phyloP scores from a whole-genome alignment of 2,888 invertebrate genomes.

The Embidobia sp. region DNA sequence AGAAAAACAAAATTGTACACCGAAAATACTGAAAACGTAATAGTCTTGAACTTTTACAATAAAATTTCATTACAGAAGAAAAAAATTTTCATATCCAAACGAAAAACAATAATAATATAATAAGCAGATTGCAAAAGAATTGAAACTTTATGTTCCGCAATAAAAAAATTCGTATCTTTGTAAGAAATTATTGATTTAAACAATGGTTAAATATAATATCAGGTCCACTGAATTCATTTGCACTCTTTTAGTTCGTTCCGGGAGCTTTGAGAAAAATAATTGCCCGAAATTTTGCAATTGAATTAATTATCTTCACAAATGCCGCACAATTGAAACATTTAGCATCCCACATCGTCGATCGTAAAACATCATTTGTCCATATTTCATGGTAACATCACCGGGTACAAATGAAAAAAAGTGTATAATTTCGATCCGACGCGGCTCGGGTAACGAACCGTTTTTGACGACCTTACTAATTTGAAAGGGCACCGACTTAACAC shows the following conservation, averaged over 20 bases:
- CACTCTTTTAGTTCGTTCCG: not conserved
- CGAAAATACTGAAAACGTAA: no score
- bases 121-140: no score
- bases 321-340: slow-evolving; percentile 20
- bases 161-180: no score
- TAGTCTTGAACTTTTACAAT: no score
- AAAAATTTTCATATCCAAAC: no score
- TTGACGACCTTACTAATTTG: slow-evolving; percentile 51
- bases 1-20: no score
- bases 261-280: slow-evolving; percentile 11
- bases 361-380: slow-evolving; percentile 40
- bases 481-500: slow-evolving; percentile 57
- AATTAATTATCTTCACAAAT: slow-evolving; percentile 22
- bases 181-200: no score
- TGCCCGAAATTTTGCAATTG: slow-evolving; percentile 13
- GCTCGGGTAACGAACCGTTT: slow-evolving; percentile 1
- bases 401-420: slow-evolving; percentile 14
- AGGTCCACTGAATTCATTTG: no score
- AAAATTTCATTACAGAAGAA: no score
- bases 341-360: slow-evolving; percentile 12
- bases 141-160: no score
- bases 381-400: slow-evolving; percentile 38
- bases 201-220: no score
- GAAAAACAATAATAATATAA: no score
- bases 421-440: slow-evolving; percentile 25